phyloP scores from a whole-genome alignment of 2,888 invertebrate genomes.

The Troides aeacus region DNA sequence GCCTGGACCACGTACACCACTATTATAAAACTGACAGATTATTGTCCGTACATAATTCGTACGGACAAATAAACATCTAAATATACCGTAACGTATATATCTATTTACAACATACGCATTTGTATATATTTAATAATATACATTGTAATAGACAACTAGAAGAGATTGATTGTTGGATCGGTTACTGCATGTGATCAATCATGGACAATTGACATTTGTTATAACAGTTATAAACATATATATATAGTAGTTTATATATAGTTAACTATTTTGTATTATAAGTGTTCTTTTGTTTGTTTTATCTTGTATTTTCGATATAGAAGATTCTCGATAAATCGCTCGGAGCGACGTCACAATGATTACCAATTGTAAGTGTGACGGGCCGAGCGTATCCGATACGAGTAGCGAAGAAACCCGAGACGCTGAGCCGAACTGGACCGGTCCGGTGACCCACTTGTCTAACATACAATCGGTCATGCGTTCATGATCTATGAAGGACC shows the following conservation, averaged over 20 bases:
- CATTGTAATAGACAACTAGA: no score
- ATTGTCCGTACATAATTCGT: constrained; percentile 11
- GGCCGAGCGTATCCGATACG: constrained; percentile 24
- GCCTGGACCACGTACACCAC: constrained; percentile 3
- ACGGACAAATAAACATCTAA: neutral
- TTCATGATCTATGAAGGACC: constrained; percentile 26
- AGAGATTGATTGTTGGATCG: no score
- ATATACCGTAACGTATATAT: neutral
- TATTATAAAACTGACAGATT: constrained; percentile 6
- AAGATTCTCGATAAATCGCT: constrained; percentile 2
- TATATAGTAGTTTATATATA: neutral
- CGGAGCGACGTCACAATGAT: constrained; percentile 17
- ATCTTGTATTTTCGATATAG: no score
- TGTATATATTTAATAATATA: no score
- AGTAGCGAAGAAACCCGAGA: constrained; percentile 25
- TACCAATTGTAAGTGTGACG: constrained; percentile 16
- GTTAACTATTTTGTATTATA: no score
- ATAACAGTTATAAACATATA: neutral
- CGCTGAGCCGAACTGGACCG: constrained; percentile 24
- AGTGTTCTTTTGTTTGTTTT: no score
- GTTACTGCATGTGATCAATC: no score
- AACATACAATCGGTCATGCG: constrained; percentile 26
- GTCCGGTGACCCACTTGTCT: constrained; percentile 27
- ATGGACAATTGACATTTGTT: no score
- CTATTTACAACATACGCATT: no score